Percentiles rank a stretch among this genome's conserved stretches.
These are phyloP conservation scores for Etheostoma nigrum DNA, from an alignment of 2,797 vertebrate species.

Conservation along the genomic window DNA sequence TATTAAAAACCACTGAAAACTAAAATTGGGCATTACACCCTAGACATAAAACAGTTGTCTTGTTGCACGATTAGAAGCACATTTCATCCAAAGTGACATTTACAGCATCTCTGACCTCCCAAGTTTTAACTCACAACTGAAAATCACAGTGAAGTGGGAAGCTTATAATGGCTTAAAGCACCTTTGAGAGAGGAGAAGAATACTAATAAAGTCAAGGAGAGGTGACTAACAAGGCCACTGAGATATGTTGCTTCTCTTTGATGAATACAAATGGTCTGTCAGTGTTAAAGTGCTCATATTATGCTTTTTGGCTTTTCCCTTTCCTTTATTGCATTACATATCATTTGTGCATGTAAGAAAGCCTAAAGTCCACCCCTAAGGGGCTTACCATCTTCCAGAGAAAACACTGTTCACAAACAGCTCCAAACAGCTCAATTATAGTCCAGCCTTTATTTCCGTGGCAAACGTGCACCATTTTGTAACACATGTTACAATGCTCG, in stretches of 20 bases:
- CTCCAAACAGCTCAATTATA: no score
- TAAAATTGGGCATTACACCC: neutral
- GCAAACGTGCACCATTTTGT: no score
- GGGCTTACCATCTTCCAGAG: no score
- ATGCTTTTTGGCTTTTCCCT: no score
- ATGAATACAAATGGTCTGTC: constrained; percentile 63
- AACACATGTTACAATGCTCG: no score
- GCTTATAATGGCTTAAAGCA: constrained; percentile 28
- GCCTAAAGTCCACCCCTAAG: no score
- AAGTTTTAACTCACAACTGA: constrained; percentile 34
- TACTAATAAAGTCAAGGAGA: constrained; percentile 48
- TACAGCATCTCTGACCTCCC: constrained; percentile 25
- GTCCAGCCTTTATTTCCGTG: no score
- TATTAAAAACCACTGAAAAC: neutral
- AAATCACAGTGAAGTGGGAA: constrained; percentile 18
- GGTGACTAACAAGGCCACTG: constrained; percentile 48
- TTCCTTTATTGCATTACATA: no score
- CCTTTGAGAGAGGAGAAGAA: constrained; percentile 48
- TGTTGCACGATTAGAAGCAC: constrained; percentile 6
- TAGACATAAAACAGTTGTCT: neutral
- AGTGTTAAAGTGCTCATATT: constrained; percentile 7
- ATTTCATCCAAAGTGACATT: constrained; percentile 34
- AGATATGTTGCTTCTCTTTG: constrained; percentile 51
- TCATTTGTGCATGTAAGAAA: no score
- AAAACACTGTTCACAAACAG: no score